Evolutionary conservation across 2,113 vertebrate genomes (phyloP), one percentile per base, ranked within the genome.

Genomic region (Potamarius usumacintae): DNA sequence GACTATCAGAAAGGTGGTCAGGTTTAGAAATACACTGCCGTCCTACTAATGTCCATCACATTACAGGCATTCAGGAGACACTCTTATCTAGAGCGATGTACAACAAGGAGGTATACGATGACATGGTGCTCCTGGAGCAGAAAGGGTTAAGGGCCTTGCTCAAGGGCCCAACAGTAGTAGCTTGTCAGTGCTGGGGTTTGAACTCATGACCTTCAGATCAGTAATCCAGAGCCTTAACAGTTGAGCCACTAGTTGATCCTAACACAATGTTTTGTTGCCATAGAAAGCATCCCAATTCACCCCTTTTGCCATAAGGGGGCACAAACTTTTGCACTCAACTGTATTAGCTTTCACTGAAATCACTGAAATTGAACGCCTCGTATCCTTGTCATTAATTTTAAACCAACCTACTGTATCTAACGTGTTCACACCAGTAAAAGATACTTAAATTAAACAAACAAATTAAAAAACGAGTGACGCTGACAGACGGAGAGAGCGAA

Each of bases 401-500:
- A 7, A 5, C 0, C 42, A 20, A 72, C 34, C 6, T 34, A 74
- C 42, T 8, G 71, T 20, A 74, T 22, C 34, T 18, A 48, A 17
- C 2, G 42, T 42, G 34, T 48, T 72, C 7, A 48, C 18, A 20
- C 18, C 18, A 48, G 22, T 48, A 30, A 74, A 20, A 63, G 0
- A n/a, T n/a, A 0, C 4, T 50, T 22, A 10, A 22, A 11, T 22
- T 3, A 15, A 22, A 82, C 17, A 1, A 11, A 82, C 17, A 83
- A 86, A 90, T 82, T 88, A 84, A 89, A 72, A 90, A 88, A 83
- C 48, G 48, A 53, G 88, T 67, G 25, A 27, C 63, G 27, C 4
- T 10, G 34, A 82, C n/a, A 82, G 84, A 82, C 71, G 71, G 11
- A 48, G 77, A 89, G 22, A 52, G 10, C 55, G 83, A 71, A 84